These are phyloP conservation scores for Nemoura dubitans DNA, from an alignment of 2,888 invertebrate genomes.

Conservation along the genomic window DNA sequence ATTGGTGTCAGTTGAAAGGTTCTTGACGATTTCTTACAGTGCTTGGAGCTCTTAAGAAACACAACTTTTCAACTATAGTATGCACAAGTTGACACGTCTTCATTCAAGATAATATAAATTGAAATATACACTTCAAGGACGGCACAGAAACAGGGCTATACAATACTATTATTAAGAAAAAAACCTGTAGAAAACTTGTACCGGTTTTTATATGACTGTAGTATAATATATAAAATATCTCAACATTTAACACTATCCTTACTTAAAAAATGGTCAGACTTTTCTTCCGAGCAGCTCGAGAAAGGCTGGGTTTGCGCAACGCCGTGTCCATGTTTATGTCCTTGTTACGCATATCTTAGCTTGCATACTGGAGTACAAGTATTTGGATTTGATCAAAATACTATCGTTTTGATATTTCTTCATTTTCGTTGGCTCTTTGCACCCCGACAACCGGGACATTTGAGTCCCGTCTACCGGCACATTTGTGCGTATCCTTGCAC, in stretches of 20 bases:
- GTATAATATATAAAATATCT: constrained; percentile 36
- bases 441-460: no score
- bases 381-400: constrained; percentile 53
- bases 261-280: constrained; percentile 40
- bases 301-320: constrained; percentile 37
- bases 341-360: constrained; percentile 58
- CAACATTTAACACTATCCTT: constrained; percentile 39
- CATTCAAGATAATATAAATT: constrained; percentile 8
- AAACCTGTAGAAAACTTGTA: constrained; percentile 42
- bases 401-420: constrained; percentile 56
- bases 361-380: constrained; percentile 42
- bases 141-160: constrained; percentile 35
- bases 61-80: neutral
- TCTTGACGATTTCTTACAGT: neutral
- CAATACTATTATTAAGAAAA: constrained; percentile 47
- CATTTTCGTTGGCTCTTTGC: neutral
- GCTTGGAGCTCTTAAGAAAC: constrained; percentile 3
- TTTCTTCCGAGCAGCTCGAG: constrained; percentile 38
- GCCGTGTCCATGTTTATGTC: constrained; percentile 26
- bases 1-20: constrained; percentile 12
- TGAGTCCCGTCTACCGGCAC: no score
- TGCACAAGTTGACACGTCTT: neutral
- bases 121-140: constrained; percentile 29
- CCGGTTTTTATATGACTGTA: constrained; percentile 44
- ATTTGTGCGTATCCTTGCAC: no score